Evolutionary conservation across 2,797 vertebrate genomes (phyloP).

Genomic region (Amazonetta brasiliensis): DNA sequence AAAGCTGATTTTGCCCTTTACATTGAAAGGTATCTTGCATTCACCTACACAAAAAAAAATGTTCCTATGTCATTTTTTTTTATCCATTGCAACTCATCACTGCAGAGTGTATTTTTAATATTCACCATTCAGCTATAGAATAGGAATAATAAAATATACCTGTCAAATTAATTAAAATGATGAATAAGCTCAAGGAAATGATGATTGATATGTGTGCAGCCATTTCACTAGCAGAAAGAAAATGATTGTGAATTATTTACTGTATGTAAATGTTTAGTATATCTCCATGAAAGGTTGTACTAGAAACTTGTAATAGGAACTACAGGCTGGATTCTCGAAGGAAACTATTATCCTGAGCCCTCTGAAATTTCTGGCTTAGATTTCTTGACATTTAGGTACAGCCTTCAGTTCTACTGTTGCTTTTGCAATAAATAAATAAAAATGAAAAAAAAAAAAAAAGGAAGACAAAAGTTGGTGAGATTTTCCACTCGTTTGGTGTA

Average conservation of each 20-base stretch:
- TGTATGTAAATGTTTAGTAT: background rate
- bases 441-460: background rate
- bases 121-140: background rate
- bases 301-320: background rate
- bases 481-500: background rate
- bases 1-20: constrained; percentile 49
- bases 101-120: background rate
- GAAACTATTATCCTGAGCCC: background rate
- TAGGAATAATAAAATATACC: constrained; percentile 21
- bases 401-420: background rate
- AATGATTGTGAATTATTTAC: constrained; percentile 24
- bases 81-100: background rate
- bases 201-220: constrained; percentile 31
- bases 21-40: background rate
- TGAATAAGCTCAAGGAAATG: constrained; percentile 14
- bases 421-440: background rate
- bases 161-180: constrained; percentile 37
- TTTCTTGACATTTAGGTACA: background rate
- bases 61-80: background rate
- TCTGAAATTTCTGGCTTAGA: background rate
- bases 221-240: constrained; percentile 16
- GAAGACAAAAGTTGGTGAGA: background rate
- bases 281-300: constrained; percentile 36
- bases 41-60: background rate
- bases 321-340: background rate